phyloP scores from a whole-genome alignment of 2,113 vertebrate species.

The Shinisaurus crocodilurus region DNA sequence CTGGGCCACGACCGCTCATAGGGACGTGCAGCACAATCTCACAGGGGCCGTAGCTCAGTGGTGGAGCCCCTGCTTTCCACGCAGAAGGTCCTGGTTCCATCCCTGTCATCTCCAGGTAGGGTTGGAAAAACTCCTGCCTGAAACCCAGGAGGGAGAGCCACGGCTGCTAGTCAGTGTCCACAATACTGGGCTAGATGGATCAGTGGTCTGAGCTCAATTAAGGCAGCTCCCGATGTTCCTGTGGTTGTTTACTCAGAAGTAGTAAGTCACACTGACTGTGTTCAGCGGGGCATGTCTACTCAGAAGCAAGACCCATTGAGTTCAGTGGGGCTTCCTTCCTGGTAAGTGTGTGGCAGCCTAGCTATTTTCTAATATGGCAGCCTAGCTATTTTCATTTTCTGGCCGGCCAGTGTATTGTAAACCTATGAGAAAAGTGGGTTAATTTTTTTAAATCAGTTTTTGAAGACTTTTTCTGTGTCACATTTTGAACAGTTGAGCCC shows the following conservation, averaged over 20 bases:
- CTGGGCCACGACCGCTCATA: no score
- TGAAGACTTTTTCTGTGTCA: neutral
- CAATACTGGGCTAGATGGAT: no score
- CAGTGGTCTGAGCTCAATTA: no score
- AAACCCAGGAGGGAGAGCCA: no score
- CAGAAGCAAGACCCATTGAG: neutral
- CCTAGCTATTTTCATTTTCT: neutral
- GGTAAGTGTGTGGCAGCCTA: neutral
- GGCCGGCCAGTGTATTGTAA: neutral
- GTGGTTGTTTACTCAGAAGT: neutral
- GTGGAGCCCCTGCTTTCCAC: no score
- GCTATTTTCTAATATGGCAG: no score
- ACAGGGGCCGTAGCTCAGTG: no score
- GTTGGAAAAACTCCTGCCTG: no score
- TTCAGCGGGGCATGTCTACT: neutral
- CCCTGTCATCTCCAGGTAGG: no score
- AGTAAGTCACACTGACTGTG: neutral
- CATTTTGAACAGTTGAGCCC: neutral
- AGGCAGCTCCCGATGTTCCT: no score
- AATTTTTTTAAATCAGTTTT: neutral
- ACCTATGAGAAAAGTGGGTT: neutral
- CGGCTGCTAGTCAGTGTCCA: no score
- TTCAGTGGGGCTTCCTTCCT: neutral
- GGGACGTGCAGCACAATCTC: neutral
- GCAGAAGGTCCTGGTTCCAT: no score